These are phyloP conservation scores for Camponotus fellah DNA, from an alignment of 2,888 invertebrate species.

Conservation along the genomic window DNA sequence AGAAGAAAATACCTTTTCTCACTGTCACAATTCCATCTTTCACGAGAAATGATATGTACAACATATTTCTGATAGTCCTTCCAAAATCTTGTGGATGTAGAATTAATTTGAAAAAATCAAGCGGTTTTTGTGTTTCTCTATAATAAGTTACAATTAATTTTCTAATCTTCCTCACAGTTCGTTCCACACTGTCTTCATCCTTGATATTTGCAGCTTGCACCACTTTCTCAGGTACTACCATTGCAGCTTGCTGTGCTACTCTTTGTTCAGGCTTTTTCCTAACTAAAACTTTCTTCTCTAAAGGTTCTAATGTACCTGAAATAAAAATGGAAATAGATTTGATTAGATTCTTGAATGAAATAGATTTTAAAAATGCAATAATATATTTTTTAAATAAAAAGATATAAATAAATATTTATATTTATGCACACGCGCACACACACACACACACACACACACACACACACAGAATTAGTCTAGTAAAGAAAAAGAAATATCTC, in stretches of 20 bases:
- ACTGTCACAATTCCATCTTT: conserved; percentile 88
- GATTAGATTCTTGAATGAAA: not conserved
- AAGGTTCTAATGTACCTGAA: conserved; percentile 70
- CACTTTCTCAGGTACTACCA: conserved; percentile 87
- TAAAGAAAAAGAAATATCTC: not conserved
- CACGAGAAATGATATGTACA: conserved; percentile 89
- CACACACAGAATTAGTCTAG: not conserved
- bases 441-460: no score
- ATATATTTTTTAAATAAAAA: not conserved
- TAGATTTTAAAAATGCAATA: not conserved
- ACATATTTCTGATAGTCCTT: conserved; percentile 89
- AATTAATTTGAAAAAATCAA: conserved; percentile 88
- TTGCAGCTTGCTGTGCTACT: conserved; percentile 73
- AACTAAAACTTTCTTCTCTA: conserved; percentile 69
- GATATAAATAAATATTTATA: conserved; percentile 27
- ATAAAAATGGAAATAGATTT: not conserved
- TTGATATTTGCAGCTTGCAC: conserved; percentile 85
- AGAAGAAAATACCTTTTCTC: conserved; percentile 84
- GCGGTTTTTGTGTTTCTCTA: conserved; percentile 84
- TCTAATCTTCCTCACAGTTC: conserved; percentile 87
- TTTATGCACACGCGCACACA: no score
- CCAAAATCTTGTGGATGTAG: conserved; percentile 89
- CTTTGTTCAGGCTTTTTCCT: conserved; percentile 56
- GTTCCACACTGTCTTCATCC: conserved; percentile 87
- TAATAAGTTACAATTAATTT: conserved; percentile 86